Evolutionary conservation across 1,140 invertebrate species (phyloP).

Genomic region (Mya arenaria): DNA sequence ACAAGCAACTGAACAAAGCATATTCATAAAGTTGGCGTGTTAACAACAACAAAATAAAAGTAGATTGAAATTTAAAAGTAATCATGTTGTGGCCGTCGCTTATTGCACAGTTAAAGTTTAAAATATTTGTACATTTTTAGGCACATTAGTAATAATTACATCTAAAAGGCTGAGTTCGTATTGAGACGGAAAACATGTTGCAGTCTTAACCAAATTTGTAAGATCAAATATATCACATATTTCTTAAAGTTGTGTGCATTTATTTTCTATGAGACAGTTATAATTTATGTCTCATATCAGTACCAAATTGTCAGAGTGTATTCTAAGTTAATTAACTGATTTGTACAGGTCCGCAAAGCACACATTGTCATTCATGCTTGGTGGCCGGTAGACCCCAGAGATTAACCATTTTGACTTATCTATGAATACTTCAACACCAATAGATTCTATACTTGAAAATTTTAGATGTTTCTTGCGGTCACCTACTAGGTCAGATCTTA

Average conservation of each 20-base stretch:
- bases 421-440: neutral
- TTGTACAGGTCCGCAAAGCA: neutral
- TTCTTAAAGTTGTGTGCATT: neutral
- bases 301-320: slow-evolving; percentile 19
- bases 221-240: slow-evolving; percentile 31
- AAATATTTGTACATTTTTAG: neutral
- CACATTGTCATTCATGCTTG: neutral
- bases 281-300: slow-evolving; percentile 16
- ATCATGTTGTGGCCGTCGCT: slow-evolving; percentile 36
- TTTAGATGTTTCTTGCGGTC: slow-evolving; percentile 6
- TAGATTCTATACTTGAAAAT: neutral
- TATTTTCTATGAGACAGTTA: neutral
- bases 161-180: slow-evolving; percentile 1
- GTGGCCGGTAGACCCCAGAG: neutral
- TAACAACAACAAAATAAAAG: too few species aligned
- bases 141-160: slow-evolving; percentile 20
- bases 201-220: neutral
- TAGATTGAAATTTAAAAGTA: neutral
- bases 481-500: neutral
- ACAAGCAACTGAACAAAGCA: too few species aligned
- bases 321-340: neutral
- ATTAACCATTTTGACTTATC: slow-evolving; percentile 32
- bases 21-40: too few species aligned
- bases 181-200: neutral
- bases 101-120: slow-evolving; percentile 23